Percentiles rank a stretch among this genome's conserved stretches.
Evolutionary conservation across 2,797 vertebrate species (phyloP).

Genomic region (Botia kubotai): DNA sequence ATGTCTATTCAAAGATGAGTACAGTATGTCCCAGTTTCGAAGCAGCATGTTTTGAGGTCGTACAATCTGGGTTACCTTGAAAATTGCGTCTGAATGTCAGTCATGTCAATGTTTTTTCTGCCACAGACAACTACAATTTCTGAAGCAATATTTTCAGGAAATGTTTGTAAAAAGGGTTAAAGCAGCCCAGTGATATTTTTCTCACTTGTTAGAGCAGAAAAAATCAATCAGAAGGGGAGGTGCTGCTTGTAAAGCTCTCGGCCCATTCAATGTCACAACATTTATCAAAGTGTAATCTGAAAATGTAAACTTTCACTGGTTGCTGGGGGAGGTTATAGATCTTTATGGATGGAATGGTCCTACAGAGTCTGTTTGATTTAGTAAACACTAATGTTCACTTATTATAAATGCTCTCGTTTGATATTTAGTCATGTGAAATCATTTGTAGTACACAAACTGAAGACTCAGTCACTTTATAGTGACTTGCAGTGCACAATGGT

Average conservation of each 20-base stretch:
- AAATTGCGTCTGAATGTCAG: neutral
- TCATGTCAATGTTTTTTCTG: too few species aligned
- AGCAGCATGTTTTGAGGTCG: neutral
- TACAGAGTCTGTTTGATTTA: conserved; percentile 5
- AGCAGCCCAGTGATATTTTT: neutral
- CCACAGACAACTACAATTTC: neutral
- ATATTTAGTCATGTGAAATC: conserved; percentile 1
- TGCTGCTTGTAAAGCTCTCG: conserved; percentile 25
- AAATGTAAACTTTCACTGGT: conserved; percentile 31
- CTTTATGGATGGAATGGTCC: neutral
- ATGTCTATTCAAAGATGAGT: neutral
- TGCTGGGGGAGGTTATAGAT: conserved; percentile 29
- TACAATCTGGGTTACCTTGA: neutral
- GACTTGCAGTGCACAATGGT: neutral
- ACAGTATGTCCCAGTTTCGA: neutral
- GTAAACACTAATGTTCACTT: conserved; percentile 15
- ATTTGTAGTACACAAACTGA: conserved; percentile 20
- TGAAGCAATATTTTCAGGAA: neutral
- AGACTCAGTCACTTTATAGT: neutral
- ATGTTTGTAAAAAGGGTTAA: neutral
- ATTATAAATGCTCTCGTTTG: neutral
- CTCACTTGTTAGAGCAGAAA: conserved; percentile 6
- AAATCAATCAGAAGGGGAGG: conserved; percentile 12
- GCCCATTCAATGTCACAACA: conserved; percentile 18
- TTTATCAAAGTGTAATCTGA: conserved; percentile 31